phyloP scores from a whole-genome alignment of 2,888 invertebrate species.

The Julus scanicus region DNA sequence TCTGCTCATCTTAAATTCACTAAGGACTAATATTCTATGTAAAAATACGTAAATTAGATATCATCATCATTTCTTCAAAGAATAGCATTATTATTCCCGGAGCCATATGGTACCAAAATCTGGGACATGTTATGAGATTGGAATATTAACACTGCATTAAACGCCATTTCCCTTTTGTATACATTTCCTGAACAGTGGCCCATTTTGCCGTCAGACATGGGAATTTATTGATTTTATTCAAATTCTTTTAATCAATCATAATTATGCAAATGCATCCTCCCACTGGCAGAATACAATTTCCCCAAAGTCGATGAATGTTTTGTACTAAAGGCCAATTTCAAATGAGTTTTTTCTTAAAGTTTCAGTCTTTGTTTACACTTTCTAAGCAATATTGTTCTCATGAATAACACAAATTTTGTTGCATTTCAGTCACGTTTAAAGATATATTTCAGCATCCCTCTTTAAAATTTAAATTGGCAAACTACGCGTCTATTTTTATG shows the following conservation, averaged over 20 bases:
- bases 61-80: background rate
- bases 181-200: background rate
- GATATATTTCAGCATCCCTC: background rate
- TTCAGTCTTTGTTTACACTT: background rate
- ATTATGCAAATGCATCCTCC: background rate
- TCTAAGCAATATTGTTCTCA: background rate
- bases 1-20: background rate
- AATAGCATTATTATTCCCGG: background rate
- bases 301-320: conserved; percentile 1
- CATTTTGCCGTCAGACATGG: background rate
- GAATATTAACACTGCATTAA: background rate
- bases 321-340: conserved; percentile 17
- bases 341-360: background rate
- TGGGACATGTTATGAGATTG: background rate
- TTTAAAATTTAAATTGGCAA: conserved; percentile 11
- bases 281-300: background rate
- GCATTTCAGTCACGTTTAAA: conserved; percentile 24
- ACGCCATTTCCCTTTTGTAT: background rate
- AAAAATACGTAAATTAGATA: background rate
- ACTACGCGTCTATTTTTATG: background rate
- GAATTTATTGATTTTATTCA: conserved; percentile 39
- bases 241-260: conserved; percentile 31
- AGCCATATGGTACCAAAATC: background rate
- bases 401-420: background rate
- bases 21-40: background rate